A percentile compares a stretch with the other conserved stretches of the same genome.
phyloP scores from a whole-genome alignment of 2,113 vertebrate species.

The Passer montanus region DNA sequence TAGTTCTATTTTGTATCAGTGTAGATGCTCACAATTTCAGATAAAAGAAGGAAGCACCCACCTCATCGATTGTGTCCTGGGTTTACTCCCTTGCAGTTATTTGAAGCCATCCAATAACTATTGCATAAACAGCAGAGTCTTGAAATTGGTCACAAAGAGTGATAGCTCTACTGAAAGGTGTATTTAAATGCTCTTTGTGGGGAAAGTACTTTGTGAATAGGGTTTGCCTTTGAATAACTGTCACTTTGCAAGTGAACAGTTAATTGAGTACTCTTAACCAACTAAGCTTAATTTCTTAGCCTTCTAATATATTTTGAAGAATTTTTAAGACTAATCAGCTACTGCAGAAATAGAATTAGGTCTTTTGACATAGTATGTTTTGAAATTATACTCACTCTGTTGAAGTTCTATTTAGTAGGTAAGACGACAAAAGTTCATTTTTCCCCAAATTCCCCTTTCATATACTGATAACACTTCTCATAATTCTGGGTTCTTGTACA shows the following conservation, averaged over 20 bases:
- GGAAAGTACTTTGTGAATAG: neutral
- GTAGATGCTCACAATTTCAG: neutral
- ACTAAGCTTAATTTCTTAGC: neutral
- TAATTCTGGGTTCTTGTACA: neutral
- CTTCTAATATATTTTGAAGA: neutral
- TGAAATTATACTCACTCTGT: neutral
- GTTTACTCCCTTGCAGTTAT: neutral
- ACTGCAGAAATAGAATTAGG: neutral
- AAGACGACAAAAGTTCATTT: neutral
- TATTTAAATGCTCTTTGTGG: neutral
- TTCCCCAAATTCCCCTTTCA: neutral
- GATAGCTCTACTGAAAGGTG: neutral
- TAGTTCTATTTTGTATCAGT: neutral
- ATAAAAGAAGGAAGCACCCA: neutral
- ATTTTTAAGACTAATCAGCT: neutral
- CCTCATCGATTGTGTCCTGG: neutral
- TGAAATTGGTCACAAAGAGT: neutral
- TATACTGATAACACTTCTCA: neutral
- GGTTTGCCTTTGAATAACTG: neutral
- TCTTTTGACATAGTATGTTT: neutral
- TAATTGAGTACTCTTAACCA: neutral
- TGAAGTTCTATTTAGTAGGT: neutral
- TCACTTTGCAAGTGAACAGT: neutral
- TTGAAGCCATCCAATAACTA: neutral
- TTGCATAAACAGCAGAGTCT: neutral